Conservation (phyloP, 2,113 vertebrate genomes). For the Pelecanoides urinatrix region DNA sequence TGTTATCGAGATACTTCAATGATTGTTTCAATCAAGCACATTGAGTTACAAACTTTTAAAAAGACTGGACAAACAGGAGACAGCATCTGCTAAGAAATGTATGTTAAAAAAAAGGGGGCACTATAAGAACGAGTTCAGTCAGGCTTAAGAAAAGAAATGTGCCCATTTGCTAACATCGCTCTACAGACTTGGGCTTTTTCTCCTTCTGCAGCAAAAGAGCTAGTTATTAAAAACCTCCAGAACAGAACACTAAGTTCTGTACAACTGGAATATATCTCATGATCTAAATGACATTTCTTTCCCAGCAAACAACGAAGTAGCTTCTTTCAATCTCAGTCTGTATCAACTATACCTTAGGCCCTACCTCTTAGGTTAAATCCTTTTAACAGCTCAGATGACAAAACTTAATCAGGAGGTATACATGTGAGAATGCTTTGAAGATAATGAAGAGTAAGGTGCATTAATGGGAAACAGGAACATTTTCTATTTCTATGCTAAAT, state of each 20-base stretch:
- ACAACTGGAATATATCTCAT: background rate
- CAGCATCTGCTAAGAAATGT: background rate
- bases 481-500: background rate
- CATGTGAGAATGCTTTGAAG: background rate
- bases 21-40: background rate
- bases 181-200: background rate
- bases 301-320: background rate
- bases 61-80: background rate
- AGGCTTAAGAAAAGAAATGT: background rate
- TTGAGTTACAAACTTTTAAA: background rate
- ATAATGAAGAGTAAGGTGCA: background rate
- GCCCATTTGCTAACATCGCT: background rate
- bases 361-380: background rate
- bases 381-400: background rate
- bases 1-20: constrained; percentile 72
- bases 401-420: background rate
- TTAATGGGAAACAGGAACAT: background rate
- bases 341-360: background rate
- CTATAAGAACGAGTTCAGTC: background rate
- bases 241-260: background rate
- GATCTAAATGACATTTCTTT: background rate
- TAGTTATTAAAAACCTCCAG: background rate
- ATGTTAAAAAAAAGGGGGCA: background rate
- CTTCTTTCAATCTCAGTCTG: background rate
- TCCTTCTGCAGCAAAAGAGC: background rate